phyloP scores from a whole-genome alignment of 1,140 invertebrate species.

The Cotesia typhae region DNA sequence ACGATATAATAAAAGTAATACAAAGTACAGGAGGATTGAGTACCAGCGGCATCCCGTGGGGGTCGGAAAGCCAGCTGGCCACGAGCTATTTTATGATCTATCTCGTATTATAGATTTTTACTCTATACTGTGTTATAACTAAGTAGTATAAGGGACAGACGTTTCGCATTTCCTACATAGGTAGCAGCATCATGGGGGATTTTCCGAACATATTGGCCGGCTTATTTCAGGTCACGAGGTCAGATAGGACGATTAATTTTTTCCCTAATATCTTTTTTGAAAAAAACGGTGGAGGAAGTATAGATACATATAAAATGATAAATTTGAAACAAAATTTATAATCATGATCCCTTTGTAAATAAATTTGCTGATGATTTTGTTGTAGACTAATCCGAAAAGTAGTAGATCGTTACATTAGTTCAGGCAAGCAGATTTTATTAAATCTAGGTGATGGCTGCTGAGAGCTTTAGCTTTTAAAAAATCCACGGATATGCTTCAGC shows the following conservation, averaged over 20 bases:
- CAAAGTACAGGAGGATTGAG: background rate
- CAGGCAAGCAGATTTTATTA: conserved; percentile 13
- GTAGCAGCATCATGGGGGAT: background rate
- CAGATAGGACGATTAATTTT: background rate
- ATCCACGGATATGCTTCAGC: conserved; percentile 21
- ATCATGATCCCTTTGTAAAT: conserved; percentile 29
- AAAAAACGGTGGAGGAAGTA: background rate
- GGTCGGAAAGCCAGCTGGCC: conserved; percentile 15
- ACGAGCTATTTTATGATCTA: conserved; percentile 6
- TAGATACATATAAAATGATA: background rate
- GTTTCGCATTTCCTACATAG: conserved; percentile 8
- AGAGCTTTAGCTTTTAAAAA: conserved; percentile 11
- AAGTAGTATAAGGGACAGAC: no score
- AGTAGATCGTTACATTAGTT: conserved; percentile 28
- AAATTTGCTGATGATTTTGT: conserved; percentile 36
- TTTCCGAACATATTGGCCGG: conserved; percentile 15
- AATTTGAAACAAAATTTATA: background rate
- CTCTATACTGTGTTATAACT: no score
- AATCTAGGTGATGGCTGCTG: background rate
- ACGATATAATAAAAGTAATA: no score
- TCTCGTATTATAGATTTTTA: no score
- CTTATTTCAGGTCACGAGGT: conserved; percentile 10
- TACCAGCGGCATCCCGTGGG: background rate
- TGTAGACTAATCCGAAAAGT: conserved; percentile 12
- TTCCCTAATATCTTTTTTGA: conserved; percentile 2